Evolutionary conservation across 2,888 invertebrate genomes (phyloP).

Genomic region (Lucinisca nassula): DNA sequence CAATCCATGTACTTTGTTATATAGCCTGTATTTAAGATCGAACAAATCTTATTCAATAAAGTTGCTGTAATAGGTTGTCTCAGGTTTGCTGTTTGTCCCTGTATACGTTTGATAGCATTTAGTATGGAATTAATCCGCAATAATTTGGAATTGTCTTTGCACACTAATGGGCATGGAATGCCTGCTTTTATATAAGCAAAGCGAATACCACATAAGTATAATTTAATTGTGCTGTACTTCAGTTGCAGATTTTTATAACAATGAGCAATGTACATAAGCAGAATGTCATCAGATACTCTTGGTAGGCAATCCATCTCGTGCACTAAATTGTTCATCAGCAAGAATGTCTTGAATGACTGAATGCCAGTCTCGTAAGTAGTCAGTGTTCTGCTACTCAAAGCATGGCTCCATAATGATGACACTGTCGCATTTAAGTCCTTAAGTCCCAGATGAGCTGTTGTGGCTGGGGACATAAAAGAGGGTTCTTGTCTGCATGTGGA

Average conservation of each 20-base stretch:
- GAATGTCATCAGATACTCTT: not conserved
- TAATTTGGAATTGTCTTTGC: not conserved
- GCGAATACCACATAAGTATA: constrained; percentile 14
- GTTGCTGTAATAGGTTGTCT: not conserved
- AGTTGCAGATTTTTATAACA: not conserved
- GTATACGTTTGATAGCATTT: not conserved
- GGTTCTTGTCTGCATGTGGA: too few species aligned
- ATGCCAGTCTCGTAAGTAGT: constrained; percentile 1
- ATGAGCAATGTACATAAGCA: not conserved
- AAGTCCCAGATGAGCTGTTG: too few species aligned
- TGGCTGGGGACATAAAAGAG: too few species aligned
- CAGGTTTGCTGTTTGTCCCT: not conserved
- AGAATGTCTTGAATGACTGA: not conserved
- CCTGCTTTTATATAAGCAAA: not conserved
- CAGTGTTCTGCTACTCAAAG: not conserved
- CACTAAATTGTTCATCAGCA: not conserved
- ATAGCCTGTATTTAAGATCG: not conserved
- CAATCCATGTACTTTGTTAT: not conserved
- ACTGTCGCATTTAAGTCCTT: too few species aligned
- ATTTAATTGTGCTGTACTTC: not conserved
- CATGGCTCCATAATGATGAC: too few species aligned
- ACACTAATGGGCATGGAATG: not conserved
- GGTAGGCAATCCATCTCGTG: not conserved
- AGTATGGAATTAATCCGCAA: not conserved
- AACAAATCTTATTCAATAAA: not conserved